A percentile compares a stretch with the other conserved stretches of the same genome.
Conservation (phyloP, 2,797 vertebrate species). For the Syndactyla subalaris region DNA sequence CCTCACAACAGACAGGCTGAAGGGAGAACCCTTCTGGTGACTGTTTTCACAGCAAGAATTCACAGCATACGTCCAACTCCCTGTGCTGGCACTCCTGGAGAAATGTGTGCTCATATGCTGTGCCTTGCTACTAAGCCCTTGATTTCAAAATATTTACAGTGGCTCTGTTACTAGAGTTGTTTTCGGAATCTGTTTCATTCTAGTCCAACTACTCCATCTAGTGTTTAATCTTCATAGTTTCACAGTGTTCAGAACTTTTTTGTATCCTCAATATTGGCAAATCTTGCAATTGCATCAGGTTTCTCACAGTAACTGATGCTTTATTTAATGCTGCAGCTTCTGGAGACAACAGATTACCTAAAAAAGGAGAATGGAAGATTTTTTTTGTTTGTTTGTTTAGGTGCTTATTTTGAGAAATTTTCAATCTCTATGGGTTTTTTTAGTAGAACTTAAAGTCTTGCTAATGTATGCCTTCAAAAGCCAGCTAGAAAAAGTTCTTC, state of each 20-base stretch:
- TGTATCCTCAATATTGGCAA: background rate
- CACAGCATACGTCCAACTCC: background rate
- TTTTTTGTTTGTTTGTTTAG: background rate
- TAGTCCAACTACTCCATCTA: constrained; percentile 62
- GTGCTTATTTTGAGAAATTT: background rate
- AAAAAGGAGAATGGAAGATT: background rate
- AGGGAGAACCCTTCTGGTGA: background rate
- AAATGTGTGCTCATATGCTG: background rate
- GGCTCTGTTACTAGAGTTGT: background rate
- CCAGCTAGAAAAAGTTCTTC: background rate
- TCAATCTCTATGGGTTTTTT: background rate
- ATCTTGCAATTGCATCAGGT: background rate
- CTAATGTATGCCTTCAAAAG: background rate
- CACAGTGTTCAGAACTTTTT: background rate
- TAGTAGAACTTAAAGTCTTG: background rate
- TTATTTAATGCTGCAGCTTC: background rate
- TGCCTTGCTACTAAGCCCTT: background rate
- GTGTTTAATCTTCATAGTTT: constrained; percentile 16
- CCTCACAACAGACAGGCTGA: background rate
- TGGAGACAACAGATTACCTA: background rate
- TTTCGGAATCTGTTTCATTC: background rate
- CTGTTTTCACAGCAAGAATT: background rate
- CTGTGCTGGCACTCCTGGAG: background rate
- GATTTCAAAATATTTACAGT: constrained; percentile 45
- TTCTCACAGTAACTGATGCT: background rate